phyloP scores from a whole-genome alignment of 2,113 vertebrate genomes.

The Hypanus sabinus region DNA sequence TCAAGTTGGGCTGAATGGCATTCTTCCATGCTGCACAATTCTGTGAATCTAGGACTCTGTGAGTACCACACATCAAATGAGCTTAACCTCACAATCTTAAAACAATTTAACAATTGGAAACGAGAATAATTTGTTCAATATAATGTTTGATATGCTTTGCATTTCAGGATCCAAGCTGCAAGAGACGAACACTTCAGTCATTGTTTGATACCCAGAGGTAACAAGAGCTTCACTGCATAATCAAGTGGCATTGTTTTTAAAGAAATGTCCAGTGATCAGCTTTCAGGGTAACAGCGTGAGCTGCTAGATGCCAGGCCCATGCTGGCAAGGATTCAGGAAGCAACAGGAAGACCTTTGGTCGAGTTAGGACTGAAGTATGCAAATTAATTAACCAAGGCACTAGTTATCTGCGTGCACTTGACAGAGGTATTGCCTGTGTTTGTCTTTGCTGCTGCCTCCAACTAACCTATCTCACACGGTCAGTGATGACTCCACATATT shows the following conservation, averaged over 20 bases:
- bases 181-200: not conserved
- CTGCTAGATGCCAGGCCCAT: not conserved
- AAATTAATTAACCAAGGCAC: not conserved
- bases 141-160: not conserved
- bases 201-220: not conserved
- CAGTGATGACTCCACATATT: not conserved
- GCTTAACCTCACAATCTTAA: not conserved
- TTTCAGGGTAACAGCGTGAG: not conserved
- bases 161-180: not conserved
- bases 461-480: not conserved
- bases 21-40: not conserved
- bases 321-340: not conserved
- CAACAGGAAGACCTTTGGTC: not conserved
- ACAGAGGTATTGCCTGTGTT: not conserved
- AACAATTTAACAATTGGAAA: not conserved
- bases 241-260: not conserved
- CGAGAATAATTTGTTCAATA: not conserved
- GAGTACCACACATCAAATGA: not conserved
- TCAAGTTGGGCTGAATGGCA: too few relatives aligned
- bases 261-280: not conserved
- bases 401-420: not conserved
- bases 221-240: not conserved
- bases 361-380: not conserved
- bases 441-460: not conserved
- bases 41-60: not conserved